phyloP scores from a whole-genome alignment of 2,113 vertebrate species.

The Mormoops blainvillei region DNA sequence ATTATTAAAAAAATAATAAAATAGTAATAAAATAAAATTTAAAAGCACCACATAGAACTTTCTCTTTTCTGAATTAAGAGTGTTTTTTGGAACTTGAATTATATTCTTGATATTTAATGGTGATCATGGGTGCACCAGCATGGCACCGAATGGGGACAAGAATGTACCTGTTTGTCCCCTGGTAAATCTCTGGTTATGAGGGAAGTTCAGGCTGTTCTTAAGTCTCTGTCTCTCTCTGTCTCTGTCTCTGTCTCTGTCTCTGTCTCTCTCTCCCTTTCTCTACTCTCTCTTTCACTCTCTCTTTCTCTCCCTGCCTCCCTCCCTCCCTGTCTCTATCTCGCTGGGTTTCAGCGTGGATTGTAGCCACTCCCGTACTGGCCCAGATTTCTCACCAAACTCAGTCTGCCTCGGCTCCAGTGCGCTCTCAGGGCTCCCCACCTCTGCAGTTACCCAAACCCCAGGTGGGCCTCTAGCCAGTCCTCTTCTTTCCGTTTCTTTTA shows the following conservation, averaged over 20 bases:
- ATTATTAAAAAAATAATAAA: neutral
- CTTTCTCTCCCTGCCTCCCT: neutral
- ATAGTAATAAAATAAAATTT: neutral
- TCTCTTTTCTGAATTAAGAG: neutral
- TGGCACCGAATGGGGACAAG: neutral
- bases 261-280: neutral
- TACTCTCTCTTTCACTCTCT: no score
- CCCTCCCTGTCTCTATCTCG: neutral
- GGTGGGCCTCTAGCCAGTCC: neutral
- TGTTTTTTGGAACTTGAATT: neutral
- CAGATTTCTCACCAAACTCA: neutral
- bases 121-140: neutral
- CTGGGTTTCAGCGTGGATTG: neutral
- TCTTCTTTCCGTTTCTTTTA: neutral
- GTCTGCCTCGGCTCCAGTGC: neutral
- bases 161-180: neutral
- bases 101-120: neutral
- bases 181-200: neutral
- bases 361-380: neutral
- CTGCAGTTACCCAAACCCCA: neutral
- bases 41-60: neutral
- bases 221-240: neutral
- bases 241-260: neutral
- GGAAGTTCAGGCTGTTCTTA: neutral
- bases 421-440: no score